phyloP scores from a whole-genome alignment of 2,797 vertebrate genomes.

The Microcaecilia unicolor region DNA sequence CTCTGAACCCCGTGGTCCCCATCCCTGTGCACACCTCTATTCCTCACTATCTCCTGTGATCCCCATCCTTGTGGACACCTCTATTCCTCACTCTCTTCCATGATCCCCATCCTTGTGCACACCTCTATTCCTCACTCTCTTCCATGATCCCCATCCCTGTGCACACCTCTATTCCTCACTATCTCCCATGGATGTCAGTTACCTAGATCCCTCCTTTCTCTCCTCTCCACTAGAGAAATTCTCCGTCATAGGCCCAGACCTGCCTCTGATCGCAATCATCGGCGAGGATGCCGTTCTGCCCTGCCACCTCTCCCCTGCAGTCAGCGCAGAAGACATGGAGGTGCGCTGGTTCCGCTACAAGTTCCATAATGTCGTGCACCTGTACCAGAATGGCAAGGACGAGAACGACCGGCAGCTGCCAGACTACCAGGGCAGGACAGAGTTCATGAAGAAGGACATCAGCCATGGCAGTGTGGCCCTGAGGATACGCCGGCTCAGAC shows the following conservation, averaged over 20 bases:
- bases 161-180: no score
- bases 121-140: no score
- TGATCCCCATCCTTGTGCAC: no score
- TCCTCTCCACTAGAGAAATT: slow-evolving; percentile 23
- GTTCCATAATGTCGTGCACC: slow-evolving; percentile 27
- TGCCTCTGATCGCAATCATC: slow-evolving; percentile 14
- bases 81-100: no score
- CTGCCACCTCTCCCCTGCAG: slow-evolving; percentile 23
- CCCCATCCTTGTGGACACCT: no score
- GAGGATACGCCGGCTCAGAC: slow-evolving; percentile 14
- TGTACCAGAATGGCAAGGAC: slow-evolving; percentile 27
- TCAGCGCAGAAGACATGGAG: slow-evolving; percentile 28
- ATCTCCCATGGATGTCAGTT: no score
- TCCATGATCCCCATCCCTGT: no score
- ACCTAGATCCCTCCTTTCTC: background rate
- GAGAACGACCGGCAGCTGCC: slow-evolving; percentile 19
- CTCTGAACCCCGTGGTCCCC: no score
- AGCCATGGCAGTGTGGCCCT: slow-evolving; percentile 23
- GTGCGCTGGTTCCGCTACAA: slow-evolving; percentile 32
- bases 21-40: no score
- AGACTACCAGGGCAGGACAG: slow-evolving; percentile 28
- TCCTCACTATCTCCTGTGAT: no score
- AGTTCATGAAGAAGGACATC: slow-evolving; percentile 20
- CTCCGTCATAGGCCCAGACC: slow-evolving; percentile 17
- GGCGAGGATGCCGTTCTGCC: slow-evolving; percentile 26